Base-by-base conservation (phyloP, 2,113 vertebrate genomes). In the Symphodus melops region DNA sequence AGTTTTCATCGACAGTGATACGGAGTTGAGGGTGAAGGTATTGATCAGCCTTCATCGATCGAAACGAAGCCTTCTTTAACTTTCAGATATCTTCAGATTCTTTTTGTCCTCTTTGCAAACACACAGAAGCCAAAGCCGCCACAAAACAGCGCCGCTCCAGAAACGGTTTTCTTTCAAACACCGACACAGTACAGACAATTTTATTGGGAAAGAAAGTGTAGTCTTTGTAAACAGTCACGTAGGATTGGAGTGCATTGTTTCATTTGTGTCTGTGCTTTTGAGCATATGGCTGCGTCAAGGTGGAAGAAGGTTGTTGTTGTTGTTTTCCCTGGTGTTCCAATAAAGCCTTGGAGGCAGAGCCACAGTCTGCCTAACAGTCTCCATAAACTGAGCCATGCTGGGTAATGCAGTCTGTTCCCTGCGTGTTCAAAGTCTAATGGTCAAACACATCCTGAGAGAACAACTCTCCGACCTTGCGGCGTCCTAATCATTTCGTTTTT, bases 221-320 rank as follows among this genome's bases (percentile, higher is more conserved):
- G 79, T 70, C n/a, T 61, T 68, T 76, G 82, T 81, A 88, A 85
- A 85, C 79, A 68, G 75, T 82, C 82, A 51, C 52, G 21, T 65
- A 53, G 67, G 67, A 76, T 39, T 77, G 86, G 63, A 82, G 77
- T 77, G 60, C 73, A 53, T 76, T 36, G 21, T 53, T 61, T n/a
- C 1, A n/a, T 70, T 75, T 74, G 57, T 68, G 49, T 42, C 67
- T 90, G 90, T 88, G 81, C 86, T 87, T 87, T 78, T 70, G 42
- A 71, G 41, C 66, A 46, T 39, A 60, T 28, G 78, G 76, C n/a
- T 54, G 78, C 63, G 67, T 61, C 44, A 48, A 21, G 36, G 65
- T 66, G 73, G 63, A 75, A 60, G 72, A 36, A 36, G 21, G 16
- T 65, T 3, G 64, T 74, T 63, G 65, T 33, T 33, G 28, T 71